Conservation (phyloP, 2,888 invertebrate genomes). For the Drosophila cognata region DNA sequence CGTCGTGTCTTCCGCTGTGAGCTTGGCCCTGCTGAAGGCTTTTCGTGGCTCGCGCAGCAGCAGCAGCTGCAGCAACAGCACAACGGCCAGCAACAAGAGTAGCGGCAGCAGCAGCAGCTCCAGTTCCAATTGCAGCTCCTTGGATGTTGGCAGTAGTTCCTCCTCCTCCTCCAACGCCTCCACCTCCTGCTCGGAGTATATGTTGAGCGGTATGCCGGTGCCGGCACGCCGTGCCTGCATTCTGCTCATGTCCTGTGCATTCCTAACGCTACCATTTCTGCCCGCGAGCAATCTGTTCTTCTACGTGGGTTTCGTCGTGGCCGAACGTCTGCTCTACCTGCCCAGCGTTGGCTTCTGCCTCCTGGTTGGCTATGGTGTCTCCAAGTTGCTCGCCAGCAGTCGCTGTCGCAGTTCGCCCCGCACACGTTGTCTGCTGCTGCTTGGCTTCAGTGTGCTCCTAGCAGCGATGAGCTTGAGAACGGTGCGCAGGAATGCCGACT, state of each 20-base stretch:
- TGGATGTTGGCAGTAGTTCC: constrained; percentile 12
- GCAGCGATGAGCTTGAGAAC: constrained; percentile 91
- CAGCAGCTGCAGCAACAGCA: constrained; percentile 84
- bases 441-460: constrained; percentile 86
- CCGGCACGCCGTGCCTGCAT: constrained; percentile 75
- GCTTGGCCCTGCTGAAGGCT: constrained; percentile 70
- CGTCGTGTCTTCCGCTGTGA: constrained; percentile 72
- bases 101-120: constrained; percentile 82
- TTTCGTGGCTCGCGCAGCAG: constrained; percentile 83
- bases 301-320: constrained; percentile 99
- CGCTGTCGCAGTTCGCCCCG: constrained; percentile 79
- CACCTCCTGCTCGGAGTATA: constrained; percentile 40
- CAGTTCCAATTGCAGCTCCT: constrained; percentile 49
- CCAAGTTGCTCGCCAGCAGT: constrained; percentile 82
- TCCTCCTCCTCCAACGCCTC: background rate
- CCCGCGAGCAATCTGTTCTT: constrained; percentile 98
- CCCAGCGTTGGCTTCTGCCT: constrained; percentile 98
- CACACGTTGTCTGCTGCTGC: constrained; percentile 76
- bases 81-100: constrained; percentile 85
- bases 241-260: constrained; percentile 88
- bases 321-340: constrained; percentile 97
- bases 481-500: constrained; percentile 93
- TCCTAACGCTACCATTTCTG: constrained; percentile 95
- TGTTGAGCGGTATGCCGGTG: constrained; percentile 48
- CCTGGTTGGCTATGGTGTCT: constrained; percentile 91